Percentiles rank a stretch among this genome's conserved stretches.
These are phyloP conservation scores for Kradibia gibbosae DNA, from an alignment of 1,140 invertebrate genomes.

Conservation along the genomic window DNA sequence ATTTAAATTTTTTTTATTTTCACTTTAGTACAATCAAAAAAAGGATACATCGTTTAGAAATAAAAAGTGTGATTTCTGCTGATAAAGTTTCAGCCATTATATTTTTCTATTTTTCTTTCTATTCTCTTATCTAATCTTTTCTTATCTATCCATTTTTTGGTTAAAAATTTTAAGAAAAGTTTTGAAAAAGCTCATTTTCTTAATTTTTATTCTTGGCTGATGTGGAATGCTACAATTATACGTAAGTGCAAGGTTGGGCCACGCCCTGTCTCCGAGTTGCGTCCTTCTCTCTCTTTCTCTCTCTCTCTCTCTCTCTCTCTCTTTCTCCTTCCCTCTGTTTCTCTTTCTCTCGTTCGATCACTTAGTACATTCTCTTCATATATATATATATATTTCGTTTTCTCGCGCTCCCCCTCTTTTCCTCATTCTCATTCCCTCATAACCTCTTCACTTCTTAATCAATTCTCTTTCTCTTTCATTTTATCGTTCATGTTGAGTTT, in stretches of 20 bases:
- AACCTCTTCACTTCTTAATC: not conserved
- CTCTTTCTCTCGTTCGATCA: conserved; percentile 1
- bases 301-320: conserved; percentile 11
- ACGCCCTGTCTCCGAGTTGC: conserved; percentile 29
- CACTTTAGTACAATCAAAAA: too few species aligned
- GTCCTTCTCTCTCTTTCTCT: conserved; percentile 36
- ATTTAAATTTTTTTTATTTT: too few species aligned
- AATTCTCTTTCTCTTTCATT: not conserved
- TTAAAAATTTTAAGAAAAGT: not conserved
- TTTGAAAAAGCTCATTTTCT: not conserved
- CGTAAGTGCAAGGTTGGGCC: conserved; percentile 32
- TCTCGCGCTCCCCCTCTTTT: not conserved
- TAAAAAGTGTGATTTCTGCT: too few species aligned
- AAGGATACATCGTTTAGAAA: too few species aligned
- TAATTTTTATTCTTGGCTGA: not conserved
- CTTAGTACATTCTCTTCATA: conserved; percentile 1
- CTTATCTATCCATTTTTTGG: too few species aligned
- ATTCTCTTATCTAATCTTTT: too few species aligned
- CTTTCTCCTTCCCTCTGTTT: not conserved
- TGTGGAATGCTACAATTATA: conserved; percentile 25
- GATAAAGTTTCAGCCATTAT: too few species aligned
- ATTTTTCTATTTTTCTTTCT: too few species aligned
- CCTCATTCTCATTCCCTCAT: not conserved
- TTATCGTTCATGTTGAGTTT: conserved; percentile 1
- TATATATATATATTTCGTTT: not conserved